phyloP scores from a whole-genome alignment of 2,113 vertebrate genomes.

The Tonatia bakeri region DNA sequence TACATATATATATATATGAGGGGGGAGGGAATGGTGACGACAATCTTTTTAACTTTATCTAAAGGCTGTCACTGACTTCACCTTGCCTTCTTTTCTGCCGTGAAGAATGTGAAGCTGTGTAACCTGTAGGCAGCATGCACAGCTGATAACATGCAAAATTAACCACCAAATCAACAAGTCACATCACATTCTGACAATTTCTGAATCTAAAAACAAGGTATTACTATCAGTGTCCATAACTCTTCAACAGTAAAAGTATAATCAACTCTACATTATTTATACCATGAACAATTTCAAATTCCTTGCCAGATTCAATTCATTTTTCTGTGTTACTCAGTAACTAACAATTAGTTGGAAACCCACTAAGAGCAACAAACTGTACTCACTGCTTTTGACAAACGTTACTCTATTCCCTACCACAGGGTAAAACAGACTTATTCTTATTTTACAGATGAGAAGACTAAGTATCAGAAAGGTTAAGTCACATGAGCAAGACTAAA shows the following conservation, averaged over 20 bases:
- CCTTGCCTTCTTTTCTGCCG: background rate
- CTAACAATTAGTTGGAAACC: background rate
- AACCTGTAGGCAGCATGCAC: background rate
- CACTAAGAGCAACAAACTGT: background rate
- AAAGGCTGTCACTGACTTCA: background rate
- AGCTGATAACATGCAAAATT: background rate
- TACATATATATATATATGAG: too few relatives aligned
- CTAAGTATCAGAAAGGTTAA: background rate
- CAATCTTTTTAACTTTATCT: background rate
- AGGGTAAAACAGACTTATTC: background rate
- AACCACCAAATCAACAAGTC: constrained; percentile 1
- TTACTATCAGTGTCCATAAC: background rate
- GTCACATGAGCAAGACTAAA: background rate
- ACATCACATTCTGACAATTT: background rate
- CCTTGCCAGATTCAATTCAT: background rate
- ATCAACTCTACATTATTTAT: background rate
- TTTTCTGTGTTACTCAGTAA: background rate
- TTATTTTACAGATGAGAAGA: background rate
- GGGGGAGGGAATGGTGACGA: background rate
- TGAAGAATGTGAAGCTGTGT: background rate
- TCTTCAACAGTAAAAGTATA: background rate
- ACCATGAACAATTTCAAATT: background rate
- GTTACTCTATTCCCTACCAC: background rate
- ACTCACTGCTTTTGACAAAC: background rate
- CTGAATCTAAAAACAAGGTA: background rate